phyloP scores from a whole-genome alignment of 2,113 vertebrate species.

The Myrmecophaga tridactyla region DNA sequence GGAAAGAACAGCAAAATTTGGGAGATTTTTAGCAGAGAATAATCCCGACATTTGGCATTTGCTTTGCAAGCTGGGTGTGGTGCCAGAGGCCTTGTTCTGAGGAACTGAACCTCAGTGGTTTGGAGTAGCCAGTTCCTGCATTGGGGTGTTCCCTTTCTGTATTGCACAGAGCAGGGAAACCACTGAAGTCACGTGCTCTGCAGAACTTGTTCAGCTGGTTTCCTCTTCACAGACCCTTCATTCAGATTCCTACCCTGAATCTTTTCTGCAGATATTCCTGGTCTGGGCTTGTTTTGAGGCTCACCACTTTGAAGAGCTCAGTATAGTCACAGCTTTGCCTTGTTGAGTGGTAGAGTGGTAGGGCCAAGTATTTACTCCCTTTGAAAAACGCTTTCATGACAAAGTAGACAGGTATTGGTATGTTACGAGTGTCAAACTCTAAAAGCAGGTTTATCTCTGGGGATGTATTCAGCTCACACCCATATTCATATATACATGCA shows the following conservation, averaged over 20 bases:
- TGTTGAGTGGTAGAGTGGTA: neutral
- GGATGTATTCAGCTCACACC: neutral
- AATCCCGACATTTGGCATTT: neutral
- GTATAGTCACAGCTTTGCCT: slow-evolving; percentile 40
- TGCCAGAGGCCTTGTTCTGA: neutral
- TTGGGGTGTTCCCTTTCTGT: slow-evolving; percentile 60
- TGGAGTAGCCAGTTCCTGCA: slow-evolving; percentile 67
- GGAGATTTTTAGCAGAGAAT: neutral
- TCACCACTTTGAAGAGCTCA: slow-evolving; percentile 1
- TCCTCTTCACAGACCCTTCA: slow-evolving; percentile 58
- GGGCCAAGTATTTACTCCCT: neutral
- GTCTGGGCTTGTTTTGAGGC: slow-evolving; percentile 68
- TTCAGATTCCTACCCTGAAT: slow-evolving; percentile 51
- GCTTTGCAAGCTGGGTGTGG: slow-evolving; percentile 47
- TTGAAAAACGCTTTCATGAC: neutral
- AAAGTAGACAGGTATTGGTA: slow-evolving; percentile 8
- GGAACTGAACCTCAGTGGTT: slow-evolving; percentile 71
- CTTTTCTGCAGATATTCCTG: neutral
- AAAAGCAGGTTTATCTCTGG: neutral
- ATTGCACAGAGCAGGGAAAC: slow-evolving; percentile 60
- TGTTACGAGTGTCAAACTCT: neutral
- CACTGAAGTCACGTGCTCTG: slow-evolving; percentile 58
- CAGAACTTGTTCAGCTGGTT: slow-evolving; percentile 76
- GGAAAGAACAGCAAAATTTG: neutral
- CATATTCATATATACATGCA: fast-evolving